phyloP scores from a whole-genome alignment of 2,797 vertebrate genomes.

The Argya squamiceps region DNA sequence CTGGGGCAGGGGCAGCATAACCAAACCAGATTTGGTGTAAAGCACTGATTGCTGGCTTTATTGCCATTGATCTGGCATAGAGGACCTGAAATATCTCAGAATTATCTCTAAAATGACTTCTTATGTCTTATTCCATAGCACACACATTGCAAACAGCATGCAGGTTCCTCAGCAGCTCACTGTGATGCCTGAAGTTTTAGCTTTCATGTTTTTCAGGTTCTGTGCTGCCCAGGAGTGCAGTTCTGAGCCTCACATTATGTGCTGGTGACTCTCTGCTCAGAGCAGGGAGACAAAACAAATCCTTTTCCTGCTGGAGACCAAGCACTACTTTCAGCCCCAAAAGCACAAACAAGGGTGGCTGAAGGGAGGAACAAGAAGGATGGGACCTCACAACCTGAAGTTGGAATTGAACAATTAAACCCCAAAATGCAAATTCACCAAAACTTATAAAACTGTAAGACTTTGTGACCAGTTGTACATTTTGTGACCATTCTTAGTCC shows the following conservation, averaged over 20 bases:
- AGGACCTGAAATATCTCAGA: background rate
- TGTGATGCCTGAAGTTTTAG: background rate
- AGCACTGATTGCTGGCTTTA: background rate
- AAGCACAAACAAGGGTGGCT: background rate
- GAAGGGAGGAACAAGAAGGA: background rate
- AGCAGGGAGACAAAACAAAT: background rate
- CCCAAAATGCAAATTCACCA: background rate
- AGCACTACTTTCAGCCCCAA: background rate
- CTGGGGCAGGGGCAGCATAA: background rate
- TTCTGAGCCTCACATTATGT: background rate
- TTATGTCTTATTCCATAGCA: background rate
- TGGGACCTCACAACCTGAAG: background rate
- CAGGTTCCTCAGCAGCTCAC: background rate
- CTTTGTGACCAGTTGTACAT: fast-evolving
- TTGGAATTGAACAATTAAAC: background rate
- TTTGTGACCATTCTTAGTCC: background rate
- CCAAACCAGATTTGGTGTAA: background rate
- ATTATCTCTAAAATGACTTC: background rate
- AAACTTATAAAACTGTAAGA: background rate
- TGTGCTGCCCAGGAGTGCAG: background rate
- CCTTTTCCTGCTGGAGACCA: background rate
- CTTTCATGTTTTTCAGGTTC: background rate
- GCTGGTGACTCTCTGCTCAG: too few species aligned
- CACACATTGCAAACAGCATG: background rate
- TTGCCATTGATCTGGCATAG: background rate